Percentiles rank a stretch among this genome's conserved stretches.
phyloP scores from a whole-genome alignment of 2,888 invertebrate genomes.

The Mycalesis mineus region DNA sequence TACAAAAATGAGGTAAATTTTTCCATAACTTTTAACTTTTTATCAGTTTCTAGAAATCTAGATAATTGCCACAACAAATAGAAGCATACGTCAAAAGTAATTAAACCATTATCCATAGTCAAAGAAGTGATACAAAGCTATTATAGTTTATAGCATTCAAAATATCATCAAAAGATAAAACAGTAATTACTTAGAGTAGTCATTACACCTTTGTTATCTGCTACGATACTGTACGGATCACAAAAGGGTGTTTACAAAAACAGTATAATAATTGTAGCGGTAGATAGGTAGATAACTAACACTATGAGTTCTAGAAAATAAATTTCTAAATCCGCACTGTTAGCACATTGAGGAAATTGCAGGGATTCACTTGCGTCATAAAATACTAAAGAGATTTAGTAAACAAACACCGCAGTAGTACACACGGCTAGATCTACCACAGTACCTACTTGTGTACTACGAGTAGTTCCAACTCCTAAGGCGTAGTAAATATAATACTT shows the following conservation, averaged over 20 bases:
- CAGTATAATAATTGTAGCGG: not conserved
- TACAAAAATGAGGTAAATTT: too few relatives aligned
- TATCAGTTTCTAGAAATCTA: too few relatives aligned
- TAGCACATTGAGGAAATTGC: conserved; percentile 26
- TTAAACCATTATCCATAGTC: not conserved
- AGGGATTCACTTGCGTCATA: conserved; percentile 27
- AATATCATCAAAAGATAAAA: conserved; percentile 16
- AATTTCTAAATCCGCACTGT: conserved; percentile 19
- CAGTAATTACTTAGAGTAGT: conserved; percentile 13
- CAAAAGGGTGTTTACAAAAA: conserved; percentile 13
- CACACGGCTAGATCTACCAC: not conserved
- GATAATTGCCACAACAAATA: too few relatives aligned
- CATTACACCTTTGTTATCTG: conserved; percentile 7
- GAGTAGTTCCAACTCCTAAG: not conserved
- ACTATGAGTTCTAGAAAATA: conserved; percentile 15
- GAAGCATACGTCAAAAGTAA: not conserved
- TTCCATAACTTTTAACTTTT: too few relatives aligned
- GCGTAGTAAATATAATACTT: conserved; percentile 1
- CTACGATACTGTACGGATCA: not conserved
- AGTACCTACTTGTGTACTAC: not conserved
- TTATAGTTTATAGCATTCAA: conserved; percentile 15
- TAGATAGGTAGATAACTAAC: not conserved
- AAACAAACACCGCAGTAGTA: not conserved
- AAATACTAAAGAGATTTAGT: conserved; percentile 28
- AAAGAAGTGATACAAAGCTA: not conserved